A percentile compares a stretch with the other conserved stretches of the same genome.
These are phyloP conservation scores for Drosophila nr. perissopoda DNA, from an alignment of 2,888 invertebrate genomes.

Conservation along the genomic window DNA sequence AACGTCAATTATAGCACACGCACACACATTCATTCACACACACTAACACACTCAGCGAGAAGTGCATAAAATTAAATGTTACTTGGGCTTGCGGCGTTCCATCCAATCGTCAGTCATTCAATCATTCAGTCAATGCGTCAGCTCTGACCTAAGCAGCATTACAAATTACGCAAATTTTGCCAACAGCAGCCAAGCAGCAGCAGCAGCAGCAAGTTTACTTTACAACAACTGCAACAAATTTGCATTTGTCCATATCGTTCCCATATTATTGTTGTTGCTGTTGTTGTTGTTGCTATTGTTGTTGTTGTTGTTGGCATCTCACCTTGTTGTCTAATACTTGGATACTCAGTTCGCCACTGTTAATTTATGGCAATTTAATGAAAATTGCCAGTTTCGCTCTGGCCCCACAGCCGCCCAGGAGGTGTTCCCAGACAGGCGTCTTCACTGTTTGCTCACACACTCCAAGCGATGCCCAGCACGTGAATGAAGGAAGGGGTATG, in stretches of 20 bases:
- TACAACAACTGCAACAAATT: slow-evolving; percentile 35
- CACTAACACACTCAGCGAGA: slow-evolving; percentile 18
- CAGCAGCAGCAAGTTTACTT: slow-evolving; percentile 20
- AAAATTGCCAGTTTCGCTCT: slow-evolving; percentile 53
- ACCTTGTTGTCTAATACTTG: slow-evolving; percentile 70
- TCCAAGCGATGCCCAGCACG: background rate
- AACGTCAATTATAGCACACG: slow-evolving; percentile 71
- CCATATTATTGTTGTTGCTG: slow-evolving; percentile 21
- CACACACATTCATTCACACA: slow-evolving; percentile 16
- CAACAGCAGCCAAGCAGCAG: slow-evolving; percentile 61
- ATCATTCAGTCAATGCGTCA: slow-evolving; percentile 46
- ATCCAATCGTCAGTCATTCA: slow-evolving; percentile 35
- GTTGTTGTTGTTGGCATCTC: slow-evolving; percentile 42
- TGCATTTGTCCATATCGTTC: slow-evolving; percentile 58
- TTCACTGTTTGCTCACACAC: slow-evolving; percentile 45
- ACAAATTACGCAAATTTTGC: slow-evolving; percentile 75
- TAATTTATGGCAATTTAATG: slow-evolving; percentile 77
- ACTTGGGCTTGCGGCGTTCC: slow-evolving; percentile 56
- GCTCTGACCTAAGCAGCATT: slow-evolving; percentile 54
- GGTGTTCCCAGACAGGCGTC: slow-evolving; percentile 41
- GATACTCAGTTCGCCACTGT: slow-evolving; percentile 34
- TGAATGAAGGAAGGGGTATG: background rate
- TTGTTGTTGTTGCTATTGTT: slow-evolving; percentile 26
- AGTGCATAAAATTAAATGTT: slow-evolving; percentile 77
- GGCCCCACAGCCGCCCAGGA: slow-evolving; percentile 29